A percentile compares a stretch with the other conserved stretches of the same genome.
phyloP scores from a whole-genome alignment of 2,113 vertebrate genomes.

The Telmatochromis sp. region DNA sequence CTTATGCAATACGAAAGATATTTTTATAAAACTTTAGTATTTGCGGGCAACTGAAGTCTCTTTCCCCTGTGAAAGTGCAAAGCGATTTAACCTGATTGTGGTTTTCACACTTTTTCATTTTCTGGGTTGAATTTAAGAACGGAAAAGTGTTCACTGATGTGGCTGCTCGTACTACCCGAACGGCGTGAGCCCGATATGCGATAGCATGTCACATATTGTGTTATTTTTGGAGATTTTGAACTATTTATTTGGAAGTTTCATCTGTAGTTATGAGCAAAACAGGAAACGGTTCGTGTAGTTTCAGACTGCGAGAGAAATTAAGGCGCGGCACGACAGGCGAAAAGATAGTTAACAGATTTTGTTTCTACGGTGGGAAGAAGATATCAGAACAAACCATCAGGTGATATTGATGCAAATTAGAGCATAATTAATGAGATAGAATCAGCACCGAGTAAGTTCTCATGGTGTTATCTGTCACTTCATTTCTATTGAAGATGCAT shows the following conservation, averaged over 20 bases:
- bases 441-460: not conserved
- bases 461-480: not conserved
- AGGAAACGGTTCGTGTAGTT: slow-evolving; percentile 18
- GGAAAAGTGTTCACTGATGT: slow-evolving; percentile 17
- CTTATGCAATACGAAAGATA: not conserved
- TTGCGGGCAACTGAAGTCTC: not conserved
- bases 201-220: not conserved
- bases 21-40: not conserved
- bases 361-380: not conserved
- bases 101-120: slow-evolving; percentile 52
- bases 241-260: not conserved
- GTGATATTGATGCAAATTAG: not conserved
- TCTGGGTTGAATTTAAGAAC: slow-evolving; percentile 22
- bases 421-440: not conserved
- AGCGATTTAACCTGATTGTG: slow-evolving; percentile 49
- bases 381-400: not conserved
- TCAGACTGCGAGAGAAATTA: not conserved
- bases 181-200: not conserved
- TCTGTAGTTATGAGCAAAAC: not conserved
- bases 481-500: not conserved
- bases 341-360: not conserved
- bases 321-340: not conserved
- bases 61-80: not conserved
- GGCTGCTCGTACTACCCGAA: not conserved
- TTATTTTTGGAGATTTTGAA: not conserved